Evolutionary conservation across 2,888 invertebrate genomes (phyloP).

Genomic region (Pyrrhosoma nymphula): DNA sequence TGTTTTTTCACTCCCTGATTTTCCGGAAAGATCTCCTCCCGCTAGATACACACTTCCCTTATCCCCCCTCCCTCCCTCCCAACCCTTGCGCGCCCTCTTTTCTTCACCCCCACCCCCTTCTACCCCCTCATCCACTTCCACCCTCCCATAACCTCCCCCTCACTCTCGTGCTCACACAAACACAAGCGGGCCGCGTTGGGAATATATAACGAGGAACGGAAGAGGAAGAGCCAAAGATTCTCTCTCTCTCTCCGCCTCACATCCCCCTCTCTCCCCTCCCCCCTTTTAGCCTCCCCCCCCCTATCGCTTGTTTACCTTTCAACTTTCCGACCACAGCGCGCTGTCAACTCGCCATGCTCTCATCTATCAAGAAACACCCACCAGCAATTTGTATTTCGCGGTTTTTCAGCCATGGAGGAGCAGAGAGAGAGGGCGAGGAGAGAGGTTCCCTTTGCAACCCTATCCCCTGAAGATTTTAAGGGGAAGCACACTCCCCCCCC

Average conservation of each 20-base stretch:
- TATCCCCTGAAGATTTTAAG: neutral
- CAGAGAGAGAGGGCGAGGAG: neutral
- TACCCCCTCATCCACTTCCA: too few species aligned
- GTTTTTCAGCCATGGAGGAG: neutral
- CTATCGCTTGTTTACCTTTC: constrained; percentile 36
- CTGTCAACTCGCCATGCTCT: constrained; percentile 22
- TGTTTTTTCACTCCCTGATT: constrained; percentile 34
- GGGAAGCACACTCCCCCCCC: neutral
- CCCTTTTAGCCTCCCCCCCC: neutral
- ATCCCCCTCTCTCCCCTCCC: neutral
- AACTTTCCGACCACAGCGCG: neutral
- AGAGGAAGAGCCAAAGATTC: neutral
- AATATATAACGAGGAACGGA: constrained; percentile 33
- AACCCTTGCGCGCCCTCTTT: neutral
- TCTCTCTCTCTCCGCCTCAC: neutral
- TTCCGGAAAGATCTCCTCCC: constrained; percentile 49
- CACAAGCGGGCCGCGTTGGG: neutral
- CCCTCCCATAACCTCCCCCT: neutral
- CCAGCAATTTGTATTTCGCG: constrained; percentile 36
- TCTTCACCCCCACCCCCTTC: neutral
- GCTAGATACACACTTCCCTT: neutral
- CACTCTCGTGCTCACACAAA: neutral
- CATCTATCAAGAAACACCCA: constrained; percentile 31
- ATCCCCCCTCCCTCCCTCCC: neutral
- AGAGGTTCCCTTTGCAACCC: neutral